These are phyloP conservation scores for Eptatretus atami DNA, from an alignment of 2,797 vertebrate species.

Conservation along the genomic window DNA sequence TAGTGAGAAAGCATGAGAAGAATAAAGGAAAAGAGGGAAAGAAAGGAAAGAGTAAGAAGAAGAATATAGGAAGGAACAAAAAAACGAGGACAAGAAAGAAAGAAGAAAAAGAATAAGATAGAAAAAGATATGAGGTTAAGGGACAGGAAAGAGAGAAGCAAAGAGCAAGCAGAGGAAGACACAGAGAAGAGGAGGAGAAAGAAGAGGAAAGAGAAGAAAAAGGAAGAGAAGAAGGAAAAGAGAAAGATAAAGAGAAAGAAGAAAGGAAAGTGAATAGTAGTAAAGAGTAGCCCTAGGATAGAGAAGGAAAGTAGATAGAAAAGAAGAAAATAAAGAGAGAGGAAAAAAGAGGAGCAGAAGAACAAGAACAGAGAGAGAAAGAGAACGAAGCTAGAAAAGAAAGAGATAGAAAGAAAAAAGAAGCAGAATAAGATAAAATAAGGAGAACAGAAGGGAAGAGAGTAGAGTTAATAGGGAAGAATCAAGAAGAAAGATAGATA, in stretches of 20 bases:
- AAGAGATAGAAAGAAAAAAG: constrained; percentile 7
- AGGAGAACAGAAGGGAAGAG: constrained; percentile 7
- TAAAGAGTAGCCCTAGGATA: constrained; percentile 10
- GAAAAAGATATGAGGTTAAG: not conserved
- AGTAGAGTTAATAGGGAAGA: constrained; percentile 7
- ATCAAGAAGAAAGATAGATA: constrained; percentile 10
- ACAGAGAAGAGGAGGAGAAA: not conserved
- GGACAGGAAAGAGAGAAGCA: not conserved
- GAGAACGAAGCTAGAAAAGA: constrained; percentile 1
- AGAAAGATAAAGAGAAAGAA: not conserved
- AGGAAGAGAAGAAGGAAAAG: not conserved
- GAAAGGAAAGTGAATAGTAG: not conserved
- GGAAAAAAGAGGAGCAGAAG: constrained; percentile 9
- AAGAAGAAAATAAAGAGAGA: constrained; percentile 7
- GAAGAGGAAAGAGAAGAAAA: not conserved
- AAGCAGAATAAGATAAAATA: not conserved
- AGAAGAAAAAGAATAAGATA: no score
- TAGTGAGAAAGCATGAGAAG: not conserved
- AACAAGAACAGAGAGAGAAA: constrained; percentile 2
- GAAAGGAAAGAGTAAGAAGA: no score
- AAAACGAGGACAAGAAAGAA: no score
- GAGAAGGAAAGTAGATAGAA: no score
- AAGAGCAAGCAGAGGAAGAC: not conserved
- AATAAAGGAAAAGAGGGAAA: not conserved
- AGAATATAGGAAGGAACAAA: no score